A percentile compares a stretch with the other conserved stretches of the same genome.
phyloP scores from a whole-genome alignment of 2,888 invertebrate species.

The Drosophila peninsularis region DNA sequence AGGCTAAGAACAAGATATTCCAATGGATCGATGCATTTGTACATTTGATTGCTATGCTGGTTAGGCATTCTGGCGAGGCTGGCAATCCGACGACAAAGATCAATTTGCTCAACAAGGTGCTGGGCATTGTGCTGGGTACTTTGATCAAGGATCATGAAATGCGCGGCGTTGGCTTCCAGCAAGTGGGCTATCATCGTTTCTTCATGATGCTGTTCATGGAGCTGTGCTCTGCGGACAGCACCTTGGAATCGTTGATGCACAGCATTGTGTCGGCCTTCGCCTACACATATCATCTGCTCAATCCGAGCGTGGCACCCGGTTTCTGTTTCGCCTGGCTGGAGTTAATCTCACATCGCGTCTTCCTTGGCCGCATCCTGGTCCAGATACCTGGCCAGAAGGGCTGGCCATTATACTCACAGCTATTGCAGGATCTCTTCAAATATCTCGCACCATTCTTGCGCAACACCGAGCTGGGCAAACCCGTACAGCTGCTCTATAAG shows the following conservation, averaged over 20 bases:
- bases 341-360: conserved; percentile 97
- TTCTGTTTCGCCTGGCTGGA: conserved; percentile 99
- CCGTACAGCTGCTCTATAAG: conserved; percentile 97
- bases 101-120: conserved; percentile 96
- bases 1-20: conserved; percentile 95
- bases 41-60: conserved; percentile 95
- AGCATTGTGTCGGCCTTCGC: conserved; percentile 95
- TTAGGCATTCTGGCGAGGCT: conserved; percentile 96
- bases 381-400: conserved; percentile 96
- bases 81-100: conserved; percentile 96
- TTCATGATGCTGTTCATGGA: conserved; percentile 98
- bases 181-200: conserved; percentile 98
- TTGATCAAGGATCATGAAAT: conserved; percentile 98
- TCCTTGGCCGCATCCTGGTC: conserved; percentile 96
- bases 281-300: conserved; percentile 96
- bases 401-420: conserved; percentile 98
- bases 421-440: conserved; percentile 97
- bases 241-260: conserved; percentile 96
- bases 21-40: conserved; percentile 98
- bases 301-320: conserved; percentile 96
- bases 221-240: conserved; percentile 96
- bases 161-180: conserved; percentile 93
- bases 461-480: conserved; percentile 97
- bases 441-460: conserved; percentile 98
- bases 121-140: conserved; percentile 98